Evolutionary conservation across 2,888 invertebrate genomes (phyloP).

Genomic region (Neoascia interrupta): DNA sequence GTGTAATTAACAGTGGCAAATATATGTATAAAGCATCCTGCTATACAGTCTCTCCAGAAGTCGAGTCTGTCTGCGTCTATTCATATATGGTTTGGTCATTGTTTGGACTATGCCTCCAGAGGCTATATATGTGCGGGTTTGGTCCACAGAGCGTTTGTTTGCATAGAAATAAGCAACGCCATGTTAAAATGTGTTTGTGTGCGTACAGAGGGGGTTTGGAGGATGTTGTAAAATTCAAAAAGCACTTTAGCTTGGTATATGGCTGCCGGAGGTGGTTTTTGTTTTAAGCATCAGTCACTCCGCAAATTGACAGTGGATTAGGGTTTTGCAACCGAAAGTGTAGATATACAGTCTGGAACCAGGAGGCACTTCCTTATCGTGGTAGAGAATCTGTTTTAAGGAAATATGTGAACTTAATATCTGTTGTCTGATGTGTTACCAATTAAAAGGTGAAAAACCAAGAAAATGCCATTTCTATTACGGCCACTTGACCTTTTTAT

Average conservation of each 20-base stretch:
- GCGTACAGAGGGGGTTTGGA: not conserved
- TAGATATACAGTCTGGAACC: no score
- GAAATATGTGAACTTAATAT: slow-evolving; percentile 1
- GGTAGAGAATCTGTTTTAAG: not conserved
- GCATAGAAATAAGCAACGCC: slow-evolving; percentile 62
- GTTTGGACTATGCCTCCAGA: slow-evolving; percentile 49
- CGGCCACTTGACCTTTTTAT: no score
- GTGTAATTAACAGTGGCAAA: slow-evolving; percentile 69
- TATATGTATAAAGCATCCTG: slow-evolving; percentile 27
- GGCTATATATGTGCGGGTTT: slow-evolving; percentile 38
- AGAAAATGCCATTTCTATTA: no score
- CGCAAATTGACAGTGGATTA: slow-evolving; percentile 53
- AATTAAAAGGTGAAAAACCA: not conserved
- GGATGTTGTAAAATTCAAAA: slow-evolving; percentile 51
- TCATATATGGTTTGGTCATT: slow-evolving; percentile 49
- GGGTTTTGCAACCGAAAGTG: no score
- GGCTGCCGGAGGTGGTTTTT: slow-evolving; percentile 19
- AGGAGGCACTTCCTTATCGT: slow-evolving; percentile 10
- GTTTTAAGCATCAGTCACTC: slow-evolving; percentile 57
- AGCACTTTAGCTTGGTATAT: slow-evolving; percentile 47
- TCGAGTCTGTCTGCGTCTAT: slow-evolving; percentile 27
- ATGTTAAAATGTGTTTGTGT: slow-evolving; percentile 54
- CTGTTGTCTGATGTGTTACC: not conserved
- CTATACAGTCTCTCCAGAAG: slow-evolving; percentile 1
- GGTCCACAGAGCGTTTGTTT: slow-evolving; percentile 30